These are phyloP conservation scores for Eristalis intricaria DNA, from an alignment of 2,888 invertebrate genomes.

Conservation along the genomic window DNA sequence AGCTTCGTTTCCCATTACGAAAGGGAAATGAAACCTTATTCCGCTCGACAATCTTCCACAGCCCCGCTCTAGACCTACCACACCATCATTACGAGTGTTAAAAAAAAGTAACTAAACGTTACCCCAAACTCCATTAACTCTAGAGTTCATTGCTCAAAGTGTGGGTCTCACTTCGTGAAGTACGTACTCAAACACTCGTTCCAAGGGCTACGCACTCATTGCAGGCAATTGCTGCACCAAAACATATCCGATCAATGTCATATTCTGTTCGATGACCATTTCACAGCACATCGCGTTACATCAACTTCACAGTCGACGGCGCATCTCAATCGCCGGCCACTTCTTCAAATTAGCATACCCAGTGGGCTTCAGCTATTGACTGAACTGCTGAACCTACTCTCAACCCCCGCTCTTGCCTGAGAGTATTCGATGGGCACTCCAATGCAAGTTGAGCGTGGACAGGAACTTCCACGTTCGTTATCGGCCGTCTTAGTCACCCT, in stretches of 20 bases:
- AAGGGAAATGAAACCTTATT: no score
- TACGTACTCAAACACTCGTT: not conserved
- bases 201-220: constrained; percentile 1
- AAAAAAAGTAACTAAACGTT: no score
- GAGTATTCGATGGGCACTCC: not conserved
- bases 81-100: no score
- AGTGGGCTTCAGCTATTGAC: constrained; percentile 4
- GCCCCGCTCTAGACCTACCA: no score
- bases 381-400: constrained; percentile 15
- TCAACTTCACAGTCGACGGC: not conserved
- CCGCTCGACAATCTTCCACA: no score
- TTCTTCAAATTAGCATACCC: constrained; percentile 20
- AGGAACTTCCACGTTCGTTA: not conserved
- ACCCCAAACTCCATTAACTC: not conserved
- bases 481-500: not conserved
- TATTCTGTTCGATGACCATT: not conserved
- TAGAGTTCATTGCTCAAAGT: not conserved
- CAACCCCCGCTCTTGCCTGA: not conserved
- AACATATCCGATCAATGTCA: constrained; percentile 26
- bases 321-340: not conserved
- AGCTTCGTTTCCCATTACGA: no score
- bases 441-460: not conserved
- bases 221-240: not conserved
- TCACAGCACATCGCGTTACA: not conserved
- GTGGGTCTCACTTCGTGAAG: not conserved